Evolutionary conservation across 1,140 invertebrate genomes (phyloP).

Genomic region (Meloidogyne floridensis): DNA sequence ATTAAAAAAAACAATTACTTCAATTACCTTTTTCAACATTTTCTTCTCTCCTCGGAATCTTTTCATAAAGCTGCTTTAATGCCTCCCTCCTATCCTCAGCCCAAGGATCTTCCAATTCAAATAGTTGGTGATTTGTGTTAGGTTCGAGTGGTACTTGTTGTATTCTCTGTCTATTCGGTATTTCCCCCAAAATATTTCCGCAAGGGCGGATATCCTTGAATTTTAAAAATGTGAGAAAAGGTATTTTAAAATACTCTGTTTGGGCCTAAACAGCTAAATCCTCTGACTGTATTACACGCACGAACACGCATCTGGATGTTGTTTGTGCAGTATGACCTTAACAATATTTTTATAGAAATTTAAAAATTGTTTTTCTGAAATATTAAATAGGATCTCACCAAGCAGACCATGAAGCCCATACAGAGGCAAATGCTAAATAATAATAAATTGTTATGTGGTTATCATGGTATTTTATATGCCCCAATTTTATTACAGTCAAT

Average conservation of each 20-base stretch:
- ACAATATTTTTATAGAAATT: background rate
- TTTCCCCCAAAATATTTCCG: slow-evolving; percentile 8
- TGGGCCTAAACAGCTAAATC: slow-evolving; percentile 61
- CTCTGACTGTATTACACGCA: slow-evolving; percentile 65
- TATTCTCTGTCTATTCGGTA: background rate
- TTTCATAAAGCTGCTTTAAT: slow-evolving; percentile 51
- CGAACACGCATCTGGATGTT: slow-evolving; percentile 59
- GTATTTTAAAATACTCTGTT: slow-evolving; percentile 42
- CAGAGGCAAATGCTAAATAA: slow-evolving; percentile 59
- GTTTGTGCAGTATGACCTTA: slow-evolving; percentile 58
- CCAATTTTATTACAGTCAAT: too few species aligned
- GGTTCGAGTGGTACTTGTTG: background rate
- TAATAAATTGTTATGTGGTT: too few species aligned
- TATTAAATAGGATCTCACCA: slow-evolving; percentile 28
- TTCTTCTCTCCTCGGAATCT: slow-evolving; percentile 3
- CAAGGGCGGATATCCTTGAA: slow-evolving; percentile 46
- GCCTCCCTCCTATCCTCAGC: slow-evolving; percentile 57
- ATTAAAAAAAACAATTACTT: background rate
- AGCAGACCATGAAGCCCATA: slow-evolving; percentile 65
- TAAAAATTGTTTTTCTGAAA: background rate
- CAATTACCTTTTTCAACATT: background rate
- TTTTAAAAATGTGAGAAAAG: background rate
- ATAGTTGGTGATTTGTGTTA: slow-evolving; percentile 50
- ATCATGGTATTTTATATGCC: too few species aligned
- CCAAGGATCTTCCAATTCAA: slow-evolving; percentile 51